phyloP scores from a whole-genome alignment of 2,113 vertebrate species.

The Takifugu bimaculatus region DNA sequence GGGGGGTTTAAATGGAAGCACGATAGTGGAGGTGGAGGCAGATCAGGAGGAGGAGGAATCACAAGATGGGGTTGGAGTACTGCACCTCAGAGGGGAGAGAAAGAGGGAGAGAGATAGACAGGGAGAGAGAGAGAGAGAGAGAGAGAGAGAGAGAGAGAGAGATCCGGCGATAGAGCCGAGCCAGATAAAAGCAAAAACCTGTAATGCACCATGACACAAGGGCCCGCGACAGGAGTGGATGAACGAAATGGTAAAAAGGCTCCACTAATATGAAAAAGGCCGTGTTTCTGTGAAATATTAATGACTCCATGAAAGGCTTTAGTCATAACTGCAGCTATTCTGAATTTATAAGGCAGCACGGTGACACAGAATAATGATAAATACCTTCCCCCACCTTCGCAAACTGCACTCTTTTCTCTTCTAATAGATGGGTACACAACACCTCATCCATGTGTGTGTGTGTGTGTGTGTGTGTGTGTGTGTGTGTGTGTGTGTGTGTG shows the following conservation, averaged over 20 bases:
- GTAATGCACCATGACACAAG: constrained; percentile 68
- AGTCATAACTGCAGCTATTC: constrained; percentile 58
- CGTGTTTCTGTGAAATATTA: constrained; percentile 77
- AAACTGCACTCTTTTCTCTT: constrained; percentile 37
- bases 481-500: constrained; percentile 34
- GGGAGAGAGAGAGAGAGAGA: constrained; percentile 2
- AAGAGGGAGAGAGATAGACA: constrained; percentile 23
- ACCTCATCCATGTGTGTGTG: constrained; percentile 18
- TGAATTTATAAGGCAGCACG: constrained; percentile 62
- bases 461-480: constrained; percentile 13
- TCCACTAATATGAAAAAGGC: constrained; percentile 67
- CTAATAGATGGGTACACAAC: constrained; percentile 44
- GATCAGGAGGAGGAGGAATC: constrained; percentile 9
- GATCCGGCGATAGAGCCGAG: constrained; percentile 41
- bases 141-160: not conserved
- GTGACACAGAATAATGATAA: constrained; percentile 61
- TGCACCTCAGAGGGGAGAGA: constrained; percentile 17
- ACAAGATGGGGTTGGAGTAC: constrained; percentile 32
- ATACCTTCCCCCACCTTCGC: constrained; percentile 49
- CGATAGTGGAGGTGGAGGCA: not conserved
- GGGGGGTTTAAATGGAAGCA: not conserved
- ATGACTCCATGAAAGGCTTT: constrained; percentile 73
- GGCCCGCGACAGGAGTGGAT: constrained; percentile 65
- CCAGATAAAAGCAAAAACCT: constrained; percentile 78
- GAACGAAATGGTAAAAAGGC: constrained; percentile 68